Evolutionary conservation across 2,888 invertebrate species (phyloP).

Genomic region (Andrena bicolor): DNA sequence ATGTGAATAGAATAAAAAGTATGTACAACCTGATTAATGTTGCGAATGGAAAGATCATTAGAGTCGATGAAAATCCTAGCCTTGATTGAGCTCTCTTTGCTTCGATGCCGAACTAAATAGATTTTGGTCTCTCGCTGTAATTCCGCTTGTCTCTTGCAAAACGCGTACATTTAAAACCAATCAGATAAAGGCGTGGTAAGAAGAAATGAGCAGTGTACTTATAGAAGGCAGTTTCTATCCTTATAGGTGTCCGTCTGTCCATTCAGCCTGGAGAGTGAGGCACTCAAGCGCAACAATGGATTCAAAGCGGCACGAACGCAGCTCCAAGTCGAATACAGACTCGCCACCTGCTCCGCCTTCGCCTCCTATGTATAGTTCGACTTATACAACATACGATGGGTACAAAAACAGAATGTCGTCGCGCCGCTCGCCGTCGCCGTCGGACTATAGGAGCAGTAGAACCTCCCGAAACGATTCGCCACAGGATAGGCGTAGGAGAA

Average conservation of each 20-base stretch:
- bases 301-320: constrained; percentile 86
- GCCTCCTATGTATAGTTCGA: constrained; percentile 79
- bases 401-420: constrained; percentile 76
- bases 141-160: constrained; percentile 72
- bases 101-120: constrained; percentile 22
- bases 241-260: constrained; percentile 89
- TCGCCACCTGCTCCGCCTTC: constrained; percentile 80
- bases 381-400: constrained; percentile 76
- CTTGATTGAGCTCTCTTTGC: constrained; percentile 41
- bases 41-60: neutral
- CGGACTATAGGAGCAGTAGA: constrained; percentile 72
- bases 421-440: constrained; percentile 75
- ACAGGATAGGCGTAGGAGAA: constrained; percentile 79
- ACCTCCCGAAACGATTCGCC: constrained; percentile 77
- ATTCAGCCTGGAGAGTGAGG: constrained; percentile 86
- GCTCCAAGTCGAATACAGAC: constrained; percentile 80
- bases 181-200: constrained; percentile 77
- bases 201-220: constrained; percentile 80
- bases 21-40: neutral
- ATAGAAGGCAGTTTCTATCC: constrained; percentile 90
- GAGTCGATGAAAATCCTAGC: constrained; percentile 22
- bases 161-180: constrained; percentile 71
- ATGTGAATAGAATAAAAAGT: neutral
- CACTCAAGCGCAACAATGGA: constrained; percentile 84
- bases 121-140: constrained; percentile 73